Base-by-base conservation (phyloP, 2,888 invertebrate genomes). In the Eucera pruinosa region DNA sequence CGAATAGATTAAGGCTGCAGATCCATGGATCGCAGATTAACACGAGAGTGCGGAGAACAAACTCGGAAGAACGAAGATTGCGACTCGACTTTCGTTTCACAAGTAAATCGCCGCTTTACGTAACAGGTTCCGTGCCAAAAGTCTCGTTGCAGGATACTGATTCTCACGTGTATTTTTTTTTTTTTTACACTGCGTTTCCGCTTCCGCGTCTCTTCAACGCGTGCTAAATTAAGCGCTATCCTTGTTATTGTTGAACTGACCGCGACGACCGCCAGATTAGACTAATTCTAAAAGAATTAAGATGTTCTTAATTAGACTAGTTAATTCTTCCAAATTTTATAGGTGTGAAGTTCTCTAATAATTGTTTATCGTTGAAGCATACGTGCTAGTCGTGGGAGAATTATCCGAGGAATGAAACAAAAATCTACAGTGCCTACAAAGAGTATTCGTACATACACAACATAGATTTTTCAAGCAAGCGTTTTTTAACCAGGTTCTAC, bases 71-170 rank as follows among this genome's bases (percentile, higher is more conserved):
- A 13, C 68, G 52, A 45, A 62, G 61, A 71, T 77, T 57, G 55
- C 50, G 48, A 23, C 55, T 4, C 30, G 58, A 80, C 78, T 84
- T 86, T 84, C 81, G 65, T 84, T 83, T 80, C 64, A 62, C 52
- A 64, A 62, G 52, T 50, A 55, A 67, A 69, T 61, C 65, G 43
- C 27, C 6, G 54, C 33, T 82, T 84, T 85, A 82, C 30, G 75
- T 84, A 81, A 85, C 39, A 30, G 27, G 41, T 76, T 74, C 62
- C 79, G 81, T 69, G 79, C 68, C 71, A 79, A 85, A 85, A 82
- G 58, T 64, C 61, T 58, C 69, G 54, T 71, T 52, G 58, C 67
- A 50, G 50, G 61, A 65, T 68, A 69, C 55, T 47, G 50, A 69
- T 81, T 79, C 72, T 75, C 68, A 67, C 77, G 69, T 41, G 50